These are phyloP conservation scores for Nycticryphes semicollaris DNA, from an alignment of 2,113 vertebrate species.

Conservation along the genomic window DNA sequence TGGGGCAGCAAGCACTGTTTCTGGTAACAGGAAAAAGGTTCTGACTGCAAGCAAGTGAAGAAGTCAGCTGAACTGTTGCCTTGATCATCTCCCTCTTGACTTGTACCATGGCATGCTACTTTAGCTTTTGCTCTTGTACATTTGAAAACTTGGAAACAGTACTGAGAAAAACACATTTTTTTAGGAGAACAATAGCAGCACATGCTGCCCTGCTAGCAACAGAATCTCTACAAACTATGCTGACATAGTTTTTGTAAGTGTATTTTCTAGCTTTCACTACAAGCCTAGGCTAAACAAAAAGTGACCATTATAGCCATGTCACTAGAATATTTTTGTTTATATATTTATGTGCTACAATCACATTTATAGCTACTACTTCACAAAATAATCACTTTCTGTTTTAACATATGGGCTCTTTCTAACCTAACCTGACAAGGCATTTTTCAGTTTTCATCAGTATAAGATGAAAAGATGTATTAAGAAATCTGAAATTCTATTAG, in stretches of 20 bases:
- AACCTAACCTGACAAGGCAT: not conserved
- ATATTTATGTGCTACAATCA: not conserved
- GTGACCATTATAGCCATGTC: not conserved
- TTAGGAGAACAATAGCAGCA: not conserved
- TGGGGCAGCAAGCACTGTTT: not conserved
- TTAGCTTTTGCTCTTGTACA: not conserved
- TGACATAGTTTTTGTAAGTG: not conserved
- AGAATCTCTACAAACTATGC: not conserved
- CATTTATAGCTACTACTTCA: not conserved
- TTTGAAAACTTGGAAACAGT: not conserved
- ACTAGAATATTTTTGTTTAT: not conserved
- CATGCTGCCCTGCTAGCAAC: not conserved
- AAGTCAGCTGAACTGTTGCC: not conserved
- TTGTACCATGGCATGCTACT: not conserved
- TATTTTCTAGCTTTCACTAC: not conserved
- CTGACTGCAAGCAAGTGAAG: not conserved
- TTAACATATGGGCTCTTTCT: not conserved
- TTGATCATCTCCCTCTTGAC: conserved; percentile 31
- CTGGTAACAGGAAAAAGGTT: conserved; percentile 1
- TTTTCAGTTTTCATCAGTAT: not conserved
- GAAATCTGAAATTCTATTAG: not conserved
- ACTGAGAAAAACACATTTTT: not conserved
- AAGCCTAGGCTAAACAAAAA: not conserved
- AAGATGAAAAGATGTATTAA: not conserved
- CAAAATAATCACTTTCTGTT: not conserved